phyloP scores from a whole-genome alignment of 2,797 vertebrate species.

The Falco columbarius region DNA sequence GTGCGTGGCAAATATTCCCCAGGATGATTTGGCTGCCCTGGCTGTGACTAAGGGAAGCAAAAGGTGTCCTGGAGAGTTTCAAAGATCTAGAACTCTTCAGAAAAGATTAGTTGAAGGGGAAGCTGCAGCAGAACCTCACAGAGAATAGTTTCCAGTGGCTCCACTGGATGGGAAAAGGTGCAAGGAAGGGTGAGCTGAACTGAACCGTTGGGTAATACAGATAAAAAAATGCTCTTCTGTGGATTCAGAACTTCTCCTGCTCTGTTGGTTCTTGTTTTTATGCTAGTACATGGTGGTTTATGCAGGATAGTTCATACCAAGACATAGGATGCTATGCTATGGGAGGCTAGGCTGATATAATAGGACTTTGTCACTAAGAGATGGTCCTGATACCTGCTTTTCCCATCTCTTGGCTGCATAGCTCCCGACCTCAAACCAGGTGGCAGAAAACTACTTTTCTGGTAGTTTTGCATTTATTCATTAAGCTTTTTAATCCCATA shows the following conservation, averaged over 20 bases:
- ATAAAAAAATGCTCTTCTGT: neutral
- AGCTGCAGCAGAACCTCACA: neutral
- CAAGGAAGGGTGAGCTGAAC: neutral
- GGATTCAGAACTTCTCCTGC: neutral
- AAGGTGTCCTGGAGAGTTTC: neutral
- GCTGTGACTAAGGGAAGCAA: neutral
- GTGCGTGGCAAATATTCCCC: neutral
- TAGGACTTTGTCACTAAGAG: neutral
- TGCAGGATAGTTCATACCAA: neutral
- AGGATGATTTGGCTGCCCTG: neutral
- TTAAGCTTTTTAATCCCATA: neutral
- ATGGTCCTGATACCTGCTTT: neutral
- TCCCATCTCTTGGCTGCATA: neutral
- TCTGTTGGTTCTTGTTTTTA: neutral
- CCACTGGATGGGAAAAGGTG: neutral
- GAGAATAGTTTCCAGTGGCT: neutral
- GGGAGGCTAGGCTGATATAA: neutral
- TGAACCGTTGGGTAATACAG: neutral
- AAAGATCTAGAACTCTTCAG: neutral
- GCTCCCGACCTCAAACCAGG: accelerated
- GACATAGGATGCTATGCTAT: neutral
- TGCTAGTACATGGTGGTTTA: neutral
- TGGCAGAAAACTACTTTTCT: neutral
- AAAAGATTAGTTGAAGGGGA: neutral
- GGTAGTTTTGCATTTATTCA: neutral